Conservation (phyloP, 2,888 invertebrate genomes). For the Plagodis pulveraria region DNA sequence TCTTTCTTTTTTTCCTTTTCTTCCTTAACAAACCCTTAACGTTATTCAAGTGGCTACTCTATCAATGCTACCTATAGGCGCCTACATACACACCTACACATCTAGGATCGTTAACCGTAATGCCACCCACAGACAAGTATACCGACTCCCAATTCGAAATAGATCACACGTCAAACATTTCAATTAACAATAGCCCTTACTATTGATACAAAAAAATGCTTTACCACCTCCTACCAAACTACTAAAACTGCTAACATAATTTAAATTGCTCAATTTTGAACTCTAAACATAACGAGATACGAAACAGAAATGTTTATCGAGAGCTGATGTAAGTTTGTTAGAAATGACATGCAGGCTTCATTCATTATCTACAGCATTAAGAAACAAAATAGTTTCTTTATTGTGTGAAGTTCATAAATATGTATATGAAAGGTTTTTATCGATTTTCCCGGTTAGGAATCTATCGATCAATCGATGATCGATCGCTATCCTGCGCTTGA, state of each 20-base stretch:
- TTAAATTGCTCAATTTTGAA: slow-evolving; percentile 17
- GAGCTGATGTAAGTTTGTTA: slow-evolving; percentile 22
- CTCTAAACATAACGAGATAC: slow-evolving; percentile 13
- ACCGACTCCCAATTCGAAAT: slow-evolving; percentile 48
- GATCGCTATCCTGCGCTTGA: slow-evolving; percentile 54
- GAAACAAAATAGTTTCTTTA: slow-evolving; percentile 45
- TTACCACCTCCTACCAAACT: slow-evolving; percentile 10
- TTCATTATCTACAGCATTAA: slow-evolving; percentile 45
- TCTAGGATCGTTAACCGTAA: slow-evolving; percentile 25
- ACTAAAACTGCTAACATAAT: slow-evolving; percentile 5
- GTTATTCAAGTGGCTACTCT: slow-evolving; percentile 1
- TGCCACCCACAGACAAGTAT: slow-evolving; percentile 52
- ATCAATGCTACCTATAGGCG: slow-evolving; percentile 35
- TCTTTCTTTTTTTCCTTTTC: too few species aligned
- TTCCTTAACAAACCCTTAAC: too few species aligned
- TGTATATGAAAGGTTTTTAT: slow-evolving; percentile 44
- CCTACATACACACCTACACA: slow-evolving; percentile 34
- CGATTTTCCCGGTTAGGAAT: slow-evolving; percentile 43
- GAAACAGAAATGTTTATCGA: neutral
- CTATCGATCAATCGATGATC: slow-evolving; percentile 53
- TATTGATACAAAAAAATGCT: slow-evolving; percentile 47
- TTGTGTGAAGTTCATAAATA: slow-evolving; percentile 45
- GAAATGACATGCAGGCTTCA: slow-evolving; percentile 39
- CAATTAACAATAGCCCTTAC: slow-evolving; percentile 62
- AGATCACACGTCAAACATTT: slow-evolving; percentile 60